Base-by-base conservation (phyloP, 2,888 invertebrate species). In the Creontiades dilutus region DNA sequence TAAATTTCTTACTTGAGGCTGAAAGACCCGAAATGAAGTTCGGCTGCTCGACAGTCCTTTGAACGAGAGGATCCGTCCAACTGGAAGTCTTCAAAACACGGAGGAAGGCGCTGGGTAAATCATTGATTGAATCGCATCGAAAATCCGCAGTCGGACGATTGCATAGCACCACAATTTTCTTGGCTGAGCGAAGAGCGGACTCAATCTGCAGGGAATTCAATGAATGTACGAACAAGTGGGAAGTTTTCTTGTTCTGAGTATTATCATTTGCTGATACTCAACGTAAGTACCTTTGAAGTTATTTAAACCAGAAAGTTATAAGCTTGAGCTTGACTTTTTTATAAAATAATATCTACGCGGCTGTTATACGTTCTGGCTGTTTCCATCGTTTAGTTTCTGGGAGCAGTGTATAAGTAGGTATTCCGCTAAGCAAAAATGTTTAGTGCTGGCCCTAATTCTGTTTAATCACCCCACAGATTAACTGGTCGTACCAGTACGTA, bases 11-110 rank as follows among this genome's bases (percentile, higher is more conserved):
- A 91, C 91, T 90, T 80, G 91, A 90, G 46, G 91, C 91, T 48
- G 91, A 84, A 16, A 90, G 46, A 19, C 91, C 91, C 13, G 91
- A 91, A 23, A 91, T 86, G 76, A 90, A 91, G 88, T 91, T 91
- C 14, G 91, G 91, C 48, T 91, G 91, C 76, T 91, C 91, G 16
- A 91, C 28, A 23, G 48, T 82, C 47, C 80, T 80, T 19, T 85
- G 27, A 19, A 19, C 16, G 9, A 55, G 61, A 23, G 87, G 91
- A 7, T 82, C 55, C n/a, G 75, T 48, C 86, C 86, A 86, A 2
- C 47, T 5, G 2, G 90, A 90, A 12, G 89, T 90, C 7, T 89
- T 57, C 55, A 91, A 85, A n/a, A 75, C 80, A 86, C 90, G 68
- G 13, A 90, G 52, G 61, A 91, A 91, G 9, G 89, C 55, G 28